Conservation (phyloP, 2,797 vertebrate species). For the Morus bassanus region DNA sequence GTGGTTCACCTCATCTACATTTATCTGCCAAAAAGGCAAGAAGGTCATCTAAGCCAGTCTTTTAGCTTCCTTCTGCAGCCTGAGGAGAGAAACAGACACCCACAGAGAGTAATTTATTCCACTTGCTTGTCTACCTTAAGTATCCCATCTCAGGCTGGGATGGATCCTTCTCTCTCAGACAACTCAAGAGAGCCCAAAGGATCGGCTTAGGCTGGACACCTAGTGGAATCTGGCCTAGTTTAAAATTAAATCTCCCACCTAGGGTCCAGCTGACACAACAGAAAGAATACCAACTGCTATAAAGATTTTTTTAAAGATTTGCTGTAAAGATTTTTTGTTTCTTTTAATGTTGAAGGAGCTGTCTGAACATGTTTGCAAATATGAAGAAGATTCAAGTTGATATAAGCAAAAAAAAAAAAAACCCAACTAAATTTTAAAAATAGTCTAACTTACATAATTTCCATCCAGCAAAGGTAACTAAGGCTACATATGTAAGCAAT, state of each 20-base stretch:
- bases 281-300: neutral
- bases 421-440: neutral
- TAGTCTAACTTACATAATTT: neutral
- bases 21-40: neutral
- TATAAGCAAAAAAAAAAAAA: neutral
- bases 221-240: neutral
- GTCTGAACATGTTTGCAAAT: neutral
- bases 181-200: neutral
- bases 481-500: neutral
- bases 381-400: neutral
- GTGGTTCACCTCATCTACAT: neutral
- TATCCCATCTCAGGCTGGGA: neutral
- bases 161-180: neutral
- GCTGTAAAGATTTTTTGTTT: neutral
- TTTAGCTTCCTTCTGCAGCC: neutral
- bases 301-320: neutral
- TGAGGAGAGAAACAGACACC: neutral
- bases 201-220: neutral
- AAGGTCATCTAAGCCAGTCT: neutral
- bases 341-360: neutral
- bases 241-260: neutral
- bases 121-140: neutral
- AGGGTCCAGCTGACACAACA: neutral
- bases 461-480: conserved; percentile 2
- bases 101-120: neutral